phyloP scores from a whole-genome alignment of 2,888 invertebrate species.

The Agelastica alni region DNA sequence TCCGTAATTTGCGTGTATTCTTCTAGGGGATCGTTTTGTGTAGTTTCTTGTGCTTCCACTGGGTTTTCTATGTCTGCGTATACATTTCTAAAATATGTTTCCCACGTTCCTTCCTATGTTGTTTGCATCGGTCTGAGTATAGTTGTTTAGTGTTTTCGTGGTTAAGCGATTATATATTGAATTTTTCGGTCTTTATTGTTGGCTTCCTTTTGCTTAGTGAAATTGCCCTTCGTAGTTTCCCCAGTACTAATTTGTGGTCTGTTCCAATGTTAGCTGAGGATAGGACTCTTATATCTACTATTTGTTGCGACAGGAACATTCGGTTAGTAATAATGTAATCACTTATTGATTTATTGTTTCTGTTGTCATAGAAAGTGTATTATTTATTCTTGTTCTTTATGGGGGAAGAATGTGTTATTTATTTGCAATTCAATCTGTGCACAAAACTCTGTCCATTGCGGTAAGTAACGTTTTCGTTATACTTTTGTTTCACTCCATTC shows the following conservation, averaged over 20 bases:
- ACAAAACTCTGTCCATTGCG: background rate
- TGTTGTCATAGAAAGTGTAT: no score
- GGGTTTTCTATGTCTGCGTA: background rate
- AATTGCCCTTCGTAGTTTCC: no score
- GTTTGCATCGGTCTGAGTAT: background rate
- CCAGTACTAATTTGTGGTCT: no score
- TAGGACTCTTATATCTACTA: background rate
- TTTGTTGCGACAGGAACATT: no score
- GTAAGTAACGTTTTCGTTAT: background rate
- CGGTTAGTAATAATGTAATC: no score
- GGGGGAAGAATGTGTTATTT: no score
- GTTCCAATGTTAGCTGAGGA: background rate
- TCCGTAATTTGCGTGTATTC: no score
- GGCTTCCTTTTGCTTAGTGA: no score
- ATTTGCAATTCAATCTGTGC: no score
- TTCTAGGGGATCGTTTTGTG: background rate
- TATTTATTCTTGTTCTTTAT: no score
- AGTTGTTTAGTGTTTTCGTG: background rate
- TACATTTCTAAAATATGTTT: background rate
- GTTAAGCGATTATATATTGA: background rate
- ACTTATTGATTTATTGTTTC: no score
- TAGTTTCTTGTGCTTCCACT: background rate
- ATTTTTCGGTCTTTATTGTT: no score
- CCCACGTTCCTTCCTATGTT: background rate
- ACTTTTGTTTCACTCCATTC: background rate